phyloP scores from a whole-genome alignment of 2,888 invertebrate species.

The Thumatha senex region DNA sequence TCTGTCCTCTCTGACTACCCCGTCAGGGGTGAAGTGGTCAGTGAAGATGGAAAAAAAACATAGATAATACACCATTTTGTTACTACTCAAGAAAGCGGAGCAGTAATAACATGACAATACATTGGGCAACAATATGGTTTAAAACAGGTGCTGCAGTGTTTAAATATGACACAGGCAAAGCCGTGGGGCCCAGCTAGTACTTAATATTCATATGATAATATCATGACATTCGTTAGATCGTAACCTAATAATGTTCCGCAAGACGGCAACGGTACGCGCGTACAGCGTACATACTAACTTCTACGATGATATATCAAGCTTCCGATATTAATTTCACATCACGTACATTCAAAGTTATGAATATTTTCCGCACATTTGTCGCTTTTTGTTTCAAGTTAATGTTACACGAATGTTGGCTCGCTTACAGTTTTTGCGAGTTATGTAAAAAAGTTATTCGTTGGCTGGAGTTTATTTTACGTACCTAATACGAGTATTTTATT shows the following conservation, averaged over 20 bases:
- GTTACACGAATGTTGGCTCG: neutral
- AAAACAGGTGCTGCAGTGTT: neutral
- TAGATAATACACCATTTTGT: too few species aligned
- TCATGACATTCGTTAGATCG: neutral
- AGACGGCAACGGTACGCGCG: slow-evolving; percentile 11
- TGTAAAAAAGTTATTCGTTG: neutral
- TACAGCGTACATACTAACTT: too few species aligned
- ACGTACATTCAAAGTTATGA: slow-evolving; percentile 44
- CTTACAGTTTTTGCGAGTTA: neutral
- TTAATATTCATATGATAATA: too few species aligned
- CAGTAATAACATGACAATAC: too few species aligned
- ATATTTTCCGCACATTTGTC: slow-evolving; percentile 38
- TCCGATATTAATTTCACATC: slow-evolving; percentile 49
- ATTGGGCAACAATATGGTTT: too few species aligned
- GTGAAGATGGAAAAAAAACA: too few species aligned
- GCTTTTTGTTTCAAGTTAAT: slow-evolving; percentile 28
- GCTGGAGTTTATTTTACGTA: neutral
- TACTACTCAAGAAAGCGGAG: too few species aligned
- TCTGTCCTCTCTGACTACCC: too few species aligned
- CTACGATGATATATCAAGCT: neutral
- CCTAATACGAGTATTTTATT: too few species aligned
- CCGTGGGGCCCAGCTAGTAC: too few species aligned
- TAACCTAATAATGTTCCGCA: slow-evolving; percentile 6
- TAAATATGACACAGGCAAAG: too few species aligned
- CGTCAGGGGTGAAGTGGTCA: too few species aligned